A percentile compares a stretch with the other conserved stretches of the same genome.
These are phyloP conservation scores for Scomber scombrus DNA, from an alignment of 2,113 vertebrate genomes.

Conservation along the genomic window DNA sequence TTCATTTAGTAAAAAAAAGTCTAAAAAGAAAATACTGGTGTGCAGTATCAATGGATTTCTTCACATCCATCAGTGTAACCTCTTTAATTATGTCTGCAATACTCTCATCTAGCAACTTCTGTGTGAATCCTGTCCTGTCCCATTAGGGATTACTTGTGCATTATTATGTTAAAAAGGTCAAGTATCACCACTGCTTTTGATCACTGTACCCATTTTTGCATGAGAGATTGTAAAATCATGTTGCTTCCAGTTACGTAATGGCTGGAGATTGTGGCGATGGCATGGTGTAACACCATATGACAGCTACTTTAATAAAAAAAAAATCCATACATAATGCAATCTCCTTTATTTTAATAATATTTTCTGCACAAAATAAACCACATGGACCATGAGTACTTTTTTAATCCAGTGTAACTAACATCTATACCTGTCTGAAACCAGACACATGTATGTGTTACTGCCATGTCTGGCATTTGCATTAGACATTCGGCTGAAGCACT, in stretches of 20 bases:
- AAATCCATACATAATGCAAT: neutral
- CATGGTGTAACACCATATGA: slow-evolving; percentile 14
- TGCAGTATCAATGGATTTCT: neutral
- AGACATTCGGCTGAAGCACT: neutral
- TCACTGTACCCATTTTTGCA: slow-evolving; percentile 40
- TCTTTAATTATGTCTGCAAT: slow-evolving; percentile 50
- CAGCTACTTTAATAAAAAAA: slow-evolving; percentile 14
- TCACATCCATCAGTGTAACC: slow-evolving; percentile 44
- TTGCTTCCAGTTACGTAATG: slow-evolving; percentile 22
- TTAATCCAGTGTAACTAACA: neutral
- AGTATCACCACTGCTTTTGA: slow-evolving; percentile 51
- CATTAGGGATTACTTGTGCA: slow-evolving; percentile 36
- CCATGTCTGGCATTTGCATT: neutral
- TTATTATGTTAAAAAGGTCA: slow-evolving; percentile 66
- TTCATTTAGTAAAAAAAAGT: neutral
- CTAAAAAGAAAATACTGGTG: neutral
- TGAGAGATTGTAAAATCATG: slow-evolving; percentile 38
- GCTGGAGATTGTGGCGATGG: slow-evolving; percentile 4
- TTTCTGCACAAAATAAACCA: neutral
- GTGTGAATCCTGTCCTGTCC: slow-evolving; percentile 46
- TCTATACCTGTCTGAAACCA: too few species aligned
- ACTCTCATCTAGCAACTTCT: slow-evolving; percentile 17
- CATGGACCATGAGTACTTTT: neutral
- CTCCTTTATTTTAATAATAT: neutral
- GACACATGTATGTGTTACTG: neutral